Base-by-base conservation (phyloP, 35 echinoderm and acorn worm genomes). In the Holothuria glaberrima region DNA sequence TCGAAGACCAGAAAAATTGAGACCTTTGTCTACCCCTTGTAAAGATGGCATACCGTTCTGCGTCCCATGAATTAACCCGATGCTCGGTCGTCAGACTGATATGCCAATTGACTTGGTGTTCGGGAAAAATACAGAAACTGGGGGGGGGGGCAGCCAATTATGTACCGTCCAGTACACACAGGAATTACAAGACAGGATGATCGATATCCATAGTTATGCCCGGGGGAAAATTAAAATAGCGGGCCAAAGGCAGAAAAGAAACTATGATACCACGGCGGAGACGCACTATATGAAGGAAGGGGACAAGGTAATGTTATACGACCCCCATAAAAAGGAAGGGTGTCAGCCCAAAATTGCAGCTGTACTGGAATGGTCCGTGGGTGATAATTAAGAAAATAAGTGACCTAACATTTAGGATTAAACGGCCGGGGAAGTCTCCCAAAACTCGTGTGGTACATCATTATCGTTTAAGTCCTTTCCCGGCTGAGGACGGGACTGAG, bases 251-350 rank as follows among this genome's bases (percentile, higher is more conserved):
- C 59, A 58, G 32, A 90, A 93, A 59, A 22, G 62, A 48, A 30
- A 72, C 20, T 72, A 72, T 36, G 69, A 72, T 36, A 28, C 14
- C 4, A 72, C 13, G 25, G 30, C 69, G 17, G 16, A 62, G 35
- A 88, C 34, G 3, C 21, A 70, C 76, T 0, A 70, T 30, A 22
- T 75, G 33, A 35, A 27, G 38, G 25, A 18, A 32, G 88, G 92
- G 16, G 32, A 94, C 18, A 30, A 46, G 46, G 79, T 94, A 30
- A 77, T 89, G 88, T 31, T 90, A 22, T 77, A 90, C 50, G 64
- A 75, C 35, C 88, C 88, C 20, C 54, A 62, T 12, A 36, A n/a
- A 34, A 20, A 74, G 60, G 30, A 52, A 68, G 58, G 91, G 83
- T 60, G 0, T 41, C 12, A 57, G 56, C 58, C 79, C 58, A 2